Evolutionary conservation across 2,797 vertebrate genomes (phyloP).

Genomic region (Phaenicophaeus curvirostris): DNA sequence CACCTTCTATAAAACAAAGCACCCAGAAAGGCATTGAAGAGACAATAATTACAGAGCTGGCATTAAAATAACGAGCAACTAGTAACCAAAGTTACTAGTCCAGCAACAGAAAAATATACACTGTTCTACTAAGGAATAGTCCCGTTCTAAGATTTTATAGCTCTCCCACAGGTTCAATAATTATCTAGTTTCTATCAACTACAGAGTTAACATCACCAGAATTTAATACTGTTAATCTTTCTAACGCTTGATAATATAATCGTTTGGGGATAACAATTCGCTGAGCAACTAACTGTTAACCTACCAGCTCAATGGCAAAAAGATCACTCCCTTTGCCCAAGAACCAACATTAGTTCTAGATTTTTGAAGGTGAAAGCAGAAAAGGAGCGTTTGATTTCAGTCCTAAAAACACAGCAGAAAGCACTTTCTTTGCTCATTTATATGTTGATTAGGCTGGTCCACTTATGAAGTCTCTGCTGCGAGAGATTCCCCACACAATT

Average conservation of each 20-base stretch:
- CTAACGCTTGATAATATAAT: neutral
- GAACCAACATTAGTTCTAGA: neutral
- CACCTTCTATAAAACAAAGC: neutral
- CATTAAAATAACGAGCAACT: neutral
- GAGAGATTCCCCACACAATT: neutral
- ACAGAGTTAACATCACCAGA: neutral
- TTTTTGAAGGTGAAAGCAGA: neutral
- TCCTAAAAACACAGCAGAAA: neutral
- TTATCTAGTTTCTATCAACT: neutral
- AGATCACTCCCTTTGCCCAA: neutral
- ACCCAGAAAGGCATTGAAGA: neutral
- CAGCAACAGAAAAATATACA: neutral
- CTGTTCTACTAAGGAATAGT: neutral
- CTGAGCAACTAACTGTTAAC: neutral
- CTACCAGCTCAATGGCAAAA: neutral
- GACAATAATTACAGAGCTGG: neutral
- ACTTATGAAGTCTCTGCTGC: neutral
- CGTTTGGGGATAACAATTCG: neutral
- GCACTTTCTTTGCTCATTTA: neutral
- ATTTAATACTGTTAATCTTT: neutral
- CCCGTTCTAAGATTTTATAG: neutral
- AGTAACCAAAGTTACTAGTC: neutral
- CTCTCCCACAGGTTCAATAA: neutral
- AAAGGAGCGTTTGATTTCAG: neutral
- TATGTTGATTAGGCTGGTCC: neutral